Evolutionary conservation across 2,113 vertebrate genomes (phyloP).

Genomic region (Rhipidura dahli): DNA sequence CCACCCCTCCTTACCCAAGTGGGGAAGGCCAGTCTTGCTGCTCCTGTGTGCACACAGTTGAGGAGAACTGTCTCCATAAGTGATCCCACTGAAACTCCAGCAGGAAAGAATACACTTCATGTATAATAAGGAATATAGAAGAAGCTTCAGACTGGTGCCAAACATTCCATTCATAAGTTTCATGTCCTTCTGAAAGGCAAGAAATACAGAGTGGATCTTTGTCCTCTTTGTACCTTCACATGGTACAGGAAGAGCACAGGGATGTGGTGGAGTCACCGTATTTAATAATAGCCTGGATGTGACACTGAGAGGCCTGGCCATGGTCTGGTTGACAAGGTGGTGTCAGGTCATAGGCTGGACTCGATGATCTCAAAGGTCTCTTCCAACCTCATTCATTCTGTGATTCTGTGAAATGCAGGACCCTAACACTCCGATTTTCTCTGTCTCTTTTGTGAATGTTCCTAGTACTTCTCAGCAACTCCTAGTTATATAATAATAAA

Average conservation of each 20-base stretch:
- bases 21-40: background rate
- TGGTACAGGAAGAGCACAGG: background rate
- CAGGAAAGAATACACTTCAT: background rate
- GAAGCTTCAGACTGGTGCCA: background rate
- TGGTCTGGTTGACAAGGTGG: background rate
- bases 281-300: background rate
- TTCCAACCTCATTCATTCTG: background rate
- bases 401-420: background rate
- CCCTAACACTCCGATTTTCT: background rate
- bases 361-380: background rate
- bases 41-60: background rate
- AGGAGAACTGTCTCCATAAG: background rate
- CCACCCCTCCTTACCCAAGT: background rate
- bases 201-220: accelerated
- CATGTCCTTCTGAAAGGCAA: background rate
- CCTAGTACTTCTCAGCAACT: background rate
- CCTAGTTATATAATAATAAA: background rate
- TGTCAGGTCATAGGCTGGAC: background rate
- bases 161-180: background rate
- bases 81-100: background rate
- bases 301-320: background rate
- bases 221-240: background rate
- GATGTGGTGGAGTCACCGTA: background rate
- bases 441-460: background rate
- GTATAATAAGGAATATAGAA: background rate